Base-by-base conservation (phyloP, 2,888 invertebrate species). In the Stenodema calcarata region DNA sequence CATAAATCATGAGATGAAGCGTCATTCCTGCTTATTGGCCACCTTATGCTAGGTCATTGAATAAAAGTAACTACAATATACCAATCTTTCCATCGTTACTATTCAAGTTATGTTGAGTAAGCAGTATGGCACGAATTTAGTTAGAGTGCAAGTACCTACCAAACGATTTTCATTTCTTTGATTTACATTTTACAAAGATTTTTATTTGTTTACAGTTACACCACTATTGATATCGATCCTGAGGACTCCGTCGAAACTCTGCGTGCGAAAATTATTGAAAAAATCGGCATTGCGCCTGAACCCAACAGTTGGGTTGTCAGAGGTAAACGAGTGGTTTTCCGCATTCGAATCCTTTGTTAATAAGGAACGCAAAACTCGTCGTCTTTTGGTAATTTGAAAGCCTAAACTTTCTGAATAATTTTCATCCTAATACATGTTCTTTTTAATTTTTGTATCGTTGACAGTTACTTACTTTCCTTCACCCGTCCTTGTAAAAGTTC, bases 251-350 rank as follows among this genome's bases (percentile, higher is more conserved):
- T 84, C 28, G 84, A 84, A 44, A 73, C 84, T 1, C 44, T 84
- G 44, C 50, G 84, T 73, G 84, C 84, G 73, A 84, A 84, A 73
- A 84, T 84, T n/a, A 84, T 84, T 18, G 84, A 84, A 41, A 84
- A 84, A 84, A 54, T 84, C 47, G 84, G 84, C 14, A 73, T 84
- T 16, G 84, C 84, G 3, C 84, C 84, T 28, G 84, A 84, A 73
- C 84, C 84, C 35, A 84, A 84, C 84, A 84, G 84, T 75, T 84
- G 70, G 84, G 23, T 84, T 18, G 84, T 84, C 16, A 35, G 84
- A 73, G 84, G 84, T 28, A 84, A 84, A 75, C 73, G 84, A 27
- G 84, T 84, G 28, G 84, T 84, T 27, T 84, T 84, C 50, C 84
- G 84, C 11, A 84, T 84, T 16, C 70, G 73, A 28, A 84, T 84